Conservation (phyloP, 2,888 invertebrate species). For the Drosophila merina region DNA sequence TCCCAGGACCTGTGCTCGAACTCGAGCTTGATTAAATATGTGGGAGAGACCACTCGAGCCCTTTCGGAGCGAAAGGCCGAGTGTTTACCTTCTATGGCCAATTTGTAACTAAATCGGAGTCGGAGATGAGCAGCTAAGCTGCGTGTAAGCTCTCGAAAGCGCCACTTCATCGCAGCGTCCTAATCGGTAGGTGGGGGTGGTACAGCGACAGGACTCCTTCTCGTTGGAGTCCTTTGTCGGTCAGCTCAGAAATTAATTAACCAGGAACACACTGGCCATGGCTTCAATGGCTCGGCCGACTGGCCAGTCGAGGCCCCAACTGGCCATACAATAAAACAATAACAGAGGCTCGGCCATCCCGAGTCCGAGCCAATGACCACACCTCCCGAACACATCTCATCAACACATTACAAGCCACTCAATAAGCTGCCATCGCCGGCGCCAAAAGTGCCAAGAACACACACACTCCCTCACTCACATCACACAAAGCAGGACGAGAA, state of each 20-base stretch:
- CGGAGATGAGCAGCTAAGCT: constrained; percentile 67
- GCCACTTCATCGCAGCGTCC: constrained; percentile 63
- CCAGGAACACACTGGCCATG: constrained; percentile 55
- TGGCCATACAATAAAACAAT: constrained; percentile 72
- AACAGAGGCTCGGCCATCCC: constrained; percentile 47
- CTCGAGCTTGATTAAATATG: constrained; percentile 71
- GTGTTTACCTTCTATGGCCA: constrained; percentile 41
- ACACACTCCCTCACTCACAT: constrained; percentile 16
- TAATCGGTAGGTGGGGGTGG: constrained; percentile 21
- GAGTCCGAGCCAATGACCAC: constrained; percentile 26
- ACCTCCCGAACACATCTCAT: constrained; percentile 35
- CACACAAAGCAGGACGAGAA: constrained; percentile 7
- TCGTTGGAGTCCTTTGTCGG: constrained; percentile 64
- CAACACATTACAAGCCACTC: constrained; percentile 78
- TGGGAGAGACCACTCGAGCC: constrained; percentile 46
- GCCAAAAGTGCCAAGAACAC: constrained; percentile 72
- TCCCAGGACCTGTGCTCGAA: constrained; percentile 50
- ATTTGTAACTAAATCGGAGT: constrained; percentile 70
- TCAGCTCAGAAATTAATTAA: constrained; percentile 75
- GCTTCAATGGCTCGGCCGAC: constrained; percentile 35
- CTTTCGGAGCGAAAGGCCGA: constrained; percentile 15
- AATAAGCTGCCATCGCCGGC: constrained; percentile 76
- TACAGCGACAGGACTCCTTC: neutral
- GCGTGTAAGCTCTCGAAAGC: constrained; percentile 73
- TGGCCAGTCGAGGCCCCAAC: constrained; percentile 11